A percentile compares a stretch with the other conserved stretches of the same genome.
Evolutionary conservation across 2,113 vertebrate species (phyloP).

Genomic region (Dromiciops gliroides): DNA sequence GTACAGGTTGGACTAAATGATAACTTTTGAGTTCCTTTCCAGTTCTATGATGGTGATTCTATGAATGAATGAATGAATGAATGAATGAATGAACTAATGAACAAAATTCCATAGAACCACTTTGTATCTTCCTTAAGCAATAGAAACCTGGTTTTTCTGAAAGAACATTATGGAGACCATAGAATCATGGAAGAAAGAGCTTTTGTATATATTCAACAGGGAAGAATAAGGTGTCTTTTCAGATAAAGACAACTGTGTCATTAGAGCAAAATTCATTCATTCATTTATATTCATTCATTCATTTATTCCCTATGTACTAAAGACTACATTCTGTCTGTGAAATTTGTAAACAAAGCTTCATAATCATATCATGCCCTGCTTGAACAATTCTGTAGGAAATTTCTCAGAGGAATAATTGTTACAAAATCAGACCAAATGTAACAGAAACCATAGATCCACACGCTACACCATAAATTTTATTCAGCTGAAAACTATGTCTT

Average conservation of each 20-base stretch:
- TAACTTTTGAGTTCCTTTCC: neutral
- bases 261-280: neutral
- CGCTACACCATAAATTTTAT: neutral
- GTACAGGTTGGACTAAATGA: neutral
- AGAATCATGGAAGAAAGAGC: neutral
- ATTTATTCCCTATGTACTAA: neutral
- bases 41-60: neutral
- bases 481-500: neutral
- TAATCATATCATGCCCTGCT: neutral
- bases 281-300: neutral
- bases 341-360: conserved; percentile 1
- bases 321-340: neutral
- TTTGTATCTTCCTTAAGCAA: neutral
- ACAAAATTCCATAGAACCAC: too few species aligned
- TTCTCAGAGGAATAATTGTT: neutral
- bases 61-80: too few species aligned
- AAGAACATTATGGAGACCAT: neutral
- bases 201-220: neutral
- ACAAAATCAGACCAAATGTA: neutral
- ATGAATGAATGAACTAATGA: too few species aligned
- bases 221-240: neutral
- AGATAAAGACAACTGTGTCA: neutral
- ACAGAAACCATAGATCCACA: neutral
- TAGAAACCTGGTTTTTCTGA: neutral
- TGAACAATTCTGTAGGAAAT: neutral